Base-by-base conservation (phyloP, 1,140 invertebrate genomes). In the Carposina sasakii region DNA sequence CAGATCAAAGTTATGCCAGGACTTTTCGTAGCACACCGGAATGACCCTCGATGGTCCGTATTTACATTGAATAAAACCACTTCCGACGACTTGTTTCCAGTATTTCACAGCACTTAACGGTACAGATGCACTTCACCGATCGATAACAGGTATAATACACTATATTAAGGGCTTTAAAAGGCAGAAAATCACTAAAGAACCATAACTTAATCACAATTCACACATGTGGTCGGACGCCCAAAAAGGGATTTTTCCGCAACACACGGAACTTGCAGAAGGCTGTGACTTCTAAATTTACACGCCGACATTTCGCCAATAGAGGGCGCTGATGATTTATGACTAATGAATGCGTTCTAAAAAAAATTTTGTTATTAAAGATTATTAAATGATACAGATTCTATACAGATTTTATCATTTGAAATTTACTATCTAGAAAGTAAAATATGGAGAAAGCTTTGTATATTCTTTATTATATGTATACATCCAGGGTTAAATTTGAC, bases 191-290 rank as follows among this genome's bases (percentile, higher is more conserved):
- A 84, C 72, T 74, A 71, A 61, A 76, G 71, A 77, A 76, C 67
- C 74, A 75, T 78, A 81, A 76, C 82, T 84, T 81, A 78, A 81
- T 79, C 81, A 82, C 77, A 59, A 76, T 76, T 75, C 76, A 81
- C 79, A 85, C 83, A 85, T 85, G 83, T 85, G 83, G 81, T 85
- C 81, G 83, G 81, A 85, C 83, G 83, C 83, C 83, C 81, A 85
- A 85, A 85, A 85, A 85, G 79, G 82, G 79, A 82, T 85, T 83
- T 85, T 85, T 85, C 81, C 79, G 74, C 81, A 84, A 82, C 68
- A 79, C 74, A 83, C 81, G 75, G 73, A 79, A 77, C 76, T 83
- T 76, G 72, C 73, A 69, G 77, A 82, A 78, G 76, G 71, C 77
- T 76, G 67, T 81, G 77, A 81, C 78, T 83, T 84, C 77, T 83